Conservation (phyloP, 1,140 invertebrate species). For the Nephotettix cincticeps region DNA sequence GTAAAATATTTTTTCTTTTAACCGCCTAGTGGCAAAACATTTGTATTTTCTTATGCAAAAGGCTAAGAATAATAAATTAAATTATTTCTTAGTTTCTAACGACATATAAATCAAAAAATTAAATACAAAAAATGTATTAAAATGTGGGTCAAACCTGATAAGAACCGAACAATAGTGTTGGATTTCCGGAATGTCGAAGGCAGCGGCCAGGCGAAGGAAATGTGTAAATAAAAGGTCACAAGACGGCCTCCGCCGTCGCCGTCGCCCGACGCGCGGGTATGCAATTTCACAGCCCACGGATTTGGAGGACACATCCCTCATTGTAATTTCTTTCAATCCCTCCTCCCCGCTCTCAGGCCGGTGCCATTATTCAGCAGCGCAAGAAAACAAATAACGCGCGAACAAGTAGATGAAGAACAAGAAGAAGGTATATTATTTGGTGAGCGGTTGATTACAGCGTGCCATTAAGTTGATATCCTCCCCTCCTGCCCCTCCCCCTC, state of each 20-base stretch:
- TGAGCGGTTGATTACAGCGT: constrained; percentile 26
- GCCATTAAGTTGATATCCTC: constrained; percentile 24
- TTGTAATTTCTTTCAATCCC: constrained; percentile 30
- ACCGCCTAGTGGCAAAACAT: no score
- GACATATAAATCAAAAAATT: no score
- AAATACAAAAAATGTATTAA: no score
- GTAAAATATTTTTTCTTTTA: no score
- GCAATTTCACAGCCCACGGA: constrained; percentile 29
- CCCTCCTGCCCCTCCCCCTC: not conserved
- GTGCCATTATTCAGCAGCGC: constrained; percentile 23
- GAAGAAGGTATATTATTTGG: constrained; percentile 26
- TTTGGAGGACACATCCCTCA: constrained; percentile 24
- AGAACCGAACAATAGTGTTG: no score
- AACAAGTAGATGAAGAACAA: constrained; percentile 10
- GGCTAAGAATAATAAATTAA: no score
- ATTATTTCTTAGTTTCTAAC: no score
- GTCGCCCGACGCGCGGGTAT: not conserved
- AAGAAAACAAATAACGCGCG: constrained; percentile 28
- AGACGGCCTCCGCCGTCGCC: not conserved
- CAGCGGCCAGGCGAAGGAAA: not conserved
- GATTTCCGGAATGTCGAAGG: no score
- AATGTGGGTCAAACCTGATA: no score
- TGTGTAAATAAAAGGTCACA: constrained; percentile 21
- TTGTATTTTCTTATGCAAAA: no score
- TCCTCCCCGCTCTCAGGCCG: not conserved